Percentiles rank a stretch among this genome's conserved stretches.
phyloP scores from a whole-genome alignment of 2,797 vertebrate species.

The Falco rusticolus region DNA sequence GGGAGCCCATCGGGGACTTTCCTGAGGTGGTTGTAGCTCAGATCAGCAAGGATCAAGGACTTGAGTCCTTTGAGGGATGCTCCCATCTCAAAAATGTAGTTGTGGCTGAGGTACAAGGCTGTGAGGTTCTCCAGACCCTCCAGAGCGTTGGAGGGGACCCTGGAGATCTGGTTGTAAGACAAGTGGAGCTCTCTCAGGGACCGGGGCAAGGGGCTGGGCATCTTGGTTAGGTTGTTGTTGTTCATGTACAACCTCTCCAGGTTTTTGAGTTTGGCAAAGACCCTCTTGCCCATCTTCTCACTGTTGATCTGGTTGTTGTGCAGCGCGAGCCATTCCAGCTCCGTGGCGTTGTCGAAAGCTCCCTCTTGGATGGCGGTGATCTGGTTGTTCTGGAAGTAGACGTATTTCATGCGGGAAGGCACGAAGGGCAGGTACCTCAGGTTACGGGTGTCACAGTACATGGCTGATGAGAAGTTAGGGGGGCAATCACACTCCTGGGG shows the following conservation, averaged over 20 bases:
- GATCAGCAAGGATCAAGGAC: constrained; percentile 89
- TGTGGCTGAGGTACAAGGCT: constrained; percentile 89
- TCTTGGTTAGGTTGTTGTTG: constrained; percentile 90
- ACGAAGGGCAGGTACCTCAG: constrained; percentile 88
- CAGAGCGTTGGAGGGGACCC: constrained; percentile 83
- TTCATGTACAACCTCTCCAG: constrained; percentile 92
- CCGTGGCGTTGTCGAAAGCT: constrained; percentile 89
- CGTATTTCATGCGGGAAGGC: constrained; percentile 90
- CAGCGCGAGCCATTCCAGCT: constrained; percentile 91
- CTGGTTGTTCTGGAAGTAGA: constrained; percentile 94
- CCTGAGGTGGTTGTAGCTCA: constrained; percentile 90
- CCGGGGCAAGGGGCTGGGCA: constrained; percentile 87
- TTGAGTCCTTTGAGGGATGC: constrained; percentile 82
- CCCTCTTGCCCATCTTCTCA: constrained; percentile 82
- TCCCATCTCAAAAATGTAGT: constrained; percentile 88
- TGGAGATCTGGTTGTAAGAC: constrained; percentile 87
- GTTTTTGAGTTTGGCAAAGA: constrained; percentile 84
- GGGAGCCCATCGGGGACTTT: constrained; percentile 90
- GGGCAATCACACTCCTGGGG: constrained; percentile 93
- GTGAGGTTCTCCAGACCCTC: constrained; percentile 94
- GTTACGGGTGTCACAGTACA: constrained; percentile 93
- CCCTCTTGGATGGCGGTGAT: constrained; percentile 86
- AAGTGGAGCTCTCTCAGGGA: constrained; percentile 89
- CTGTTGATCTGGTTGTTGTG: constrained; percentile 90
- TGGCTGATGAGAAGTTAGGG: constrained; percentile 88